phyloP scores from a whole-genome alignment of 2,888 invertebrate genomes.

The Ommatoiulus sabulosus region DNA sequence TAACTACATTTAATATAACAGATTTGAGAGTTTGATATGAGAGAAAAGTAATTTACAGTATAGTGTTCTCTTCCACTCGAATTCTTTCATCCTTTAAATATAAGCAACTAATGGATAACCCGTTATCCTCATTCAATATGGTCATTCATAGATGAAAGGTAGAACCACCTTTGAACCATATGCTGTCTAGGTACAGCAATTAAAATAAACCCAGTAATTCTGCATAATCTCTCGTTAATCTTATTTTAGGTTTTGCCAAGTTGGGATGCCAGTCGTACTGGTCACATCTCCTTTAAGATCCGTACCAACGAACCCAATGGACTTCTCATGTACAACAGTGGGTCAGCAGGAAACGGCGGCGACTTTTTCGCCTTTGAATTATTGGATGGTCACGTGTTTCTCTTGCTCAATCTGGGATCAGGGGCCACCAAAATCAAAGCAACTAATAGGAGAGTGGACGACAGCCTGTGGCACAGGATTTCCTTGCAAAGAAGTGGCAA shows the following conservation, averaged over 20 bases:
- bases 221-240: not conserved
- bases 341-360: constrained; percentile 69
- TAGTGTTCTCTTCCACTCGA: no score
- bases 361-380: constrained; percentile 96
- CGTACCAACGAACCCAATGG: constrained; percentile 96
- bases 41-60: no score
- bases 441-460: constrained; percentile 81
- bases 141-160: no score
- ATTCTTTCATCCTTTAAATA: no score
- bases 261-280: constrained; percentile 89
- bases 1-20: no score
- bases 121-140: no score
- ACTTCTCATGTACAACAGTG: constrained; percentile 91
- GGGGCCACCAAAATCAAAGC: constrained; percentile 89
- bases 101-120: no score
- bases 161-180: no score
- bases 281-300: constrained; percentile 93
- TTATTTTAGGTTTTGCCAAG: constrained; percentile 81
- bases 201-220: no score
- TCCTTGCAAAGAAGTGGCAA: constrained; percentile 83
- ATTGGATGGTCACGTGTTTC: constrained; percentile 91
- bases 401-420: constrained; percentile 91
- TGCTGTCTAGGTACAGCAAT: no score
- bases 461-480: constrained; percentile 93
- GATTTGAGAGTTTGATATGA: no score